Conservation (phyloP, 2,888 invertebrate species). For the Pseudeuparius sepicola region DNA sequence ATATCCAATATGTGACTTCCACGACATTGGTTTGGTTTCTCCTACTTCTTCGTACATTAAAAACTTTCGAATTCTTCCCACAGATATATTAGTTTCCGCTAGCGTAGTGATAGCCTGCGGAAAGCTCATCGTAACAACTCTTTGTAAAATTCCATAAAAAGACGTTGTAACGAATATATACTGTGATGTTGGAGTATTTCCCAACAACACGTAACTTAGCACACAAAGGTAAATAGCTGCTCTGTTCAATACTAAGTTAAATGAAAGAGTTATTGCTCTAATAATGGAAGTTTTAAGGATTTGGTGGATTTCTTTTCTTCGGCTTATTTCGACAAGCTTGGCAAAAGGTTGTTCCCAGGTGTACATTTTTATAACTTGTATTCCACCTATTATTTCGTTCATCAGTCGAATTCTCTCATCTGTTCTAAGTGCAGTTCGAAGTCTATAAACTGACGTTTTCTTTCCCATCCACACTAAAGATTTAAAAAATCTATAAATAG, state of each 20-base stretch:
- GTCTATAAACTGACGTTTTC: constrained; percentile 59
- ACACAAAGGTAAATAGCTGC: constrained; percentile 75
- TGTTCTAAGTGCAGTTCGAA: constrained; percentile 68
- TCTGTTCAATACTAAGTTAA: constrained; percentile 69
- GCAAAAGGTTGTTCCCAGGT: constrained; percentile 88
- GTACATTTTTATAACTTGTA: constrained; percentile 92
- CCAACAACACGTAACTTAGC: constrained; percentile 60
- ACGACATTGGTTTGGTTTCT: too few species aligned
- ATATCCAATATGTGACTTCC: too few species aligned
- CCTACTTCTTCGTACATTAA: constrained; percentile 32
- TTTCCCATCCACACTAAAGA: constrained; percentile 48
- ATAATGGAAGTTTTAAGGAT: constrained; percentile 54
- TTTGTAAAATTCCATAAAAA: constrained; percentile 61
- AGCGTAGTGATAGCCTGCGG: constrained; percentile 54
- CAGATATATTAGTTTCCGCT: constrained; percentile 46
- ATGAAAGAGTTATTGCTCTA: constrained; percentile 51
- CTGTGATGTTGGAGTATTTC: constrained; percentile 44
- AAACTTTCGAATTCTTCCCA: constrained; percentile 45
- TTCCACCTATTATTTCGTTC: constrained; percentile 82
- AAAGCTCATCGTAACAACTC: constrained; percentile 53
- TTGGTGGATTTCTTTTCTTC: constrained; percentile 58
- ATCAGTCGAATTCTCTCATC: constrained; percentile 79
- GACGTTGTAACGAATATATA: constrained; percentile 66
- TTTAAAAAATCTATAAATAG: too few species aligned
- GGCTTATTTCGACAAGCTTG: constrained; percentile 56